A percentile compares a stretch with the other conserved stretches of the same genome.
phyloP scores from a whole-genome alignment of 2,888 invertebrate genomes.

The Ligdia adustata region DNA sequence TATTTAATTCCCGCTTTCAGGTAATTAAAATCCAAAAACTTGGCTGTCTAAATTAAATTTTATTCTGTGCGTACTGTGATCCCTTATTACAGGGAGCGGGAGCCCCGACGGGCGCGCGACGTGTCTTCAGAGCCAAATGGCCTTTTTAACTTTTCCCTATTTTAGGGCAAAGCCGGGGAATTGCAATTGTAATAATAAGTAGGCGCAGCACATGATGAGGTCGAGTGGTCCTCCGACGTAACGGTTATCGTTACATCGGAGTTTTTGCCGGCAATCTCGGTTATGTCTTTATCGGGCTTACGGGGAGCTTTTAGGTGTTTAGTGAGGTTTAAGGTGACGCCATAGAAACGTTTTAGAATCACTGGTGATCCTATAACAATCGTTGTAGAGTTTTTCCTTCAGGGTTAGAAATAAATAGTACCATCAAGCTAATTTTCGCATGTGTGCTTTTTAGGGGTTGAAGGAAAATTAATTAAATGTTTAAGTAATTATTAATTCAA shows the following conservation, averaged over 20 bases:
- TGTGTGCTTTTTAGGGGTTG: too few relatives aligned
- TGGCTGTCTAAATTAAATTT: slow-evolving; percentile 79
- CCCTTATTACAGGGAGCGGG: slow-evolving; percentile 35
- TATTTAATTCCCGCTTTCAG: slow-evolving; percentile 79
- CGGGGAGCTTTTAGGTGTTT: slow-evolving; percentile 12
- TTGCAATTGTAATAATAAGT: slow-evolving; percentile 75
- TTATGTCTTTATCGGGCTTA: slow-evolving; percentile 27
- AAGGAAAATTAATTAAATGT: too few relatives aligned
- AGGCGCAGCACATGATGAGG: slow-evolving; percentile 65
- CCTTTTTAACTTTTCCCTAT: slow-evolving; percentile 84
- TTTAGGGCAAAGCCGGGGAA: slow-evolving; percentile 74
- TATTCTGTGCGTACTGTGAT: slow-evolving; percentile 48
- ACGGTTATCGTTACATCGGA: slow-evolving; percentile 58
- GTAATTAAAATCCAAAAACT: slow-evolving; percentile 84
- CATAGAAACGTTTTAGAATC: slow-evolving; percentile 5
- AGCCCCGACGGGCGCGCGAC: slow-evolving; percentile 52
- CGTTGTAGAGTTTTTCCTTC: too few relatives aligned
- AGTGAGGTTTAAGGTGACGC: slow-evolving; percentile 8
- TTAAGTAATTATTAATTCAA: too few relatives aligned
- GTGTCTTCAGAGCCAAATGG: slow-evolving; percentile 77
- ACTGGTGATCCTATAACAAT: background rate
- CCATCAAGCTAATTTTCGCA: too few relatives aligned
- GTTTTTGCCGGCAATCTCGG: slow-evolving; percentile 36
- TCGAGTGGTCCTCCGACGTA: slow-evolving; percentile 52
- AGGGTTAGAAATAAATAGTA: too few relatives aligned